These are phyloP conservation scores for Laterallus jamaicensis DNA, from an alignment of 2,113 vertebrate genomes.

Conservation along the genomic window DNA sequence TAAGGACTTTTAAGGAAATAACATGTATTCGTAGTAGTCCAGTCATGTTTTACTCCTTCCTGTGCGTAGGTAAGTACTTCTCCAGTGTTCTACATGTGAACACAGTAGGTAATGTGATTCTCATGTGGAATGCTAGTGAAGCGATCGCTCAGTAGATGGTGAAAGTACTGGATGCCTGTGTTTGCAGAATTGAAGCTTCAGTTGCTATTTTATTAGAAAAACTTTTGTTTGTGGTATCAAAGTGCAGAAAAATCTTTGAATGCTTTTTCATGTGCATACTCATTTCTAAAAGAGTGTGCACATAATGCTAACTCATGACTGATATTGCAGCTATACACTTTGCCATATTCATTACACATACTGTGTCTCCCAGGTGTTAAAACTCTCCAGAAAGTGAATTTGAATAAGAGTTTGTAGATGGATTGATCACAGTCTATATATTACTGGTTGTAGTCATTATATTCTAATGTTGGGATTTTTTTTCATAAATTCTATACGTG, in stretches of 20 bases:
- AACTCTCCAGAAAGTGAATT: background rate
- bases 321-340: background rate
- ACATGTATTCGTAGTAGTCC: background rate
- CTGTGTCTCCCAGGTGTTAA: background rate
- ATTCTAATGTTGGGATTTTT: background rate
- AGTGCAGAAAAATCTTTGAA: background rate
- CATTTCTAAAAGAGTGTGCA: background rate
- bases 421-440: background rate
- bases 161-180: background rate
- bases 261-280: background rate
- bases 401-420: background rate
- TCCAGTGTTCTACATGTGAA: background rate
- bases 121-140: background rate
- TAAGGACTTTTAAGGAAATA: background rate
- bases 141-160: background rate
- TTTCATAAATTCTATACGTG: background rate
- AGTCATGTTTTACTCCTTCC: background rate
- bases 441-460: background rate
- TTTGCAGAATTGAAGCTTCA: background rate
- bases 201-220: background rate
- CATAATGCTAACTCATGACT: background rate
- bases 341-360: background rate
- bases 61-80: background rate
- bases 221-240: fast-evolving
- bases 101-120: background rate